Evolutionary conservation across 2,113 vertebrate genomes (phyloP).

Genomic region (Thermophis baileyi): DNA sequence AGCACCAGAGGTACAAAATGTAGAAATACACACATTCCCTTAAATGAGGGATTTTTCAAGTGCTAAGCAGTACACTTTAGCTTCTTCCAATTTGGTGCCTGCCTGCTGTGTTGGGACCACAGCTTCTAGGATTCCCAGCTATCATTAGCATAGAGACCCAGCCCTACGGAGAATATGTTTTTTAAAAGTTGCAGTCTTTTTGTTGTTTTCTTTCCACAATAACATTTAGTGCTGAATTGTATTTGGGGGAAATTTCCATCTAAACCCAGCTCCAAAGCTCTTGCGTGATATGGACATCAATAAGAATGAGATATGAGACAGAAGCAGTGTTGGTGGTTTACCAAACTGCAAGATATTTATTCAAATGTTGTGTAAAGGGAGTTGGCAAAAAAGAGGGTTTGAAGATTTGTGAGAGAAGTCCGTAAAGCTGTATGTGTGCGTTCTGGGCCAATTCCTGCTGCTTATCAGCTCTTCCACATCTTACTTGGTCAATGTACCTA

Average conservation of each 20-base stretch:
- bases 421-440: accelerated
- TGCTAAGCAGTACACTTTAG: not conserved
- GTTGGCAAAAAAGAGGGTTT: not conserved
- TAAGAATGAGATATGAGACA: not conserved
- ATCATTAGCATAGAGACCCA: not conserved
- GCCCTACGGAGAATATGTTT: not conserved
- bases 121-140: not conserved
- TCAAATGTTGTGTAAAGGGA: not conserved
- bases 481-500: not conserved
- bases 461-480: not conserved
- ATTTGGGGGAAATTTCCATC: not conserved
- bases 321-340: not conserved
- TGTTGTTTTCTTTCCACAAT: not conserved
- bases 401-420: not conserved
- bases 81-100: not conserved
- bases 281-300: not conserved
- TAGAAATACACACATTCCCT: not conserved
- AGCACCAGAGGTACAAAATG: not conserved
- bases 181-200: not conserved
- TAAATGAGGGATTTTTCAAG: not conserved
- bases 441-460: not conserved
- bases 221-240: not conserved
- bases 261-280: not conserved
- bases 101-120: not conserved
- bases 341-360: not conserved